Percentiles rank a stretch among this genome's conserved stretches.
Evolutionary conservation across 2,797 vertebrate genomes (phyloP).

Genomic region (Sebastes wilsoni): DNA sequence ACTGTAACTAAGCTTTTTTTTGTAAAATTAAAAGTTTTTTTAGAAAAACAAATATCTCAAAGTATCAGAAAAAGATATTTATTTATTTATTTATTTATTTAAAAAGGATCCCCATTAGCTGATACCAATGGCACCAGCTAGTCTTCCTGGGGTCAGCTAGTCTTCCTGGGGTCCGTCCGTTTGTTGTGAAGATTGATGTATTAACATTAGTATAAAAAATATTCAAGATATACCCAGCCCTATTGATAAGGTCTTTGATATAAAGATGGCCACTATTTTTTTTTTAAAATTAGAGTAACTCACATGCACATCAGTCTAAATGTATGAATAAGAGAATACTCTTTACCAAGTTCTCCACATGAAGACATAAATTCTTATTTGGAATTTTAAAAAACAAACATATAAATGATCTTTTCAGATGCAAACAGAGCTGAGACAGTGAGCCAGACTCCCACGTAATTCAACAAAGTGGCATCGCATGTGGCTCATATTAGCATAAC

Average conservation of each 20-base stretch:
- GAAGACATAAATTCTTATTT: background rate
- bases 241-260: background rate
- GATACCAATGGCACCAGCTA: too few relatives aligned
- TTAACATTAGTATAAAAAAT: background rate
- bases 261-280: background rate
- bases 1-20: background rate
- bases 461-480: conserved; percentile 42
- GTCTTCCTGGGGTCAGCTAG: too few relatives aligned
- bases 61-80: background rate
- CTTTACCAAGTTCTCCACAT: background rate
- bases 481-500: conserved; percentile 49
- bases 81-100: too few relatives aligned
- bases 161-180: too few relatives aligned
- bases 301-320: background rate
- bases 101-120: too few relatives aligned
- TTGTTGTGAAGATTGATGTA: background rate
- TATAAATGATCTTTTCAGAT: conserved; percentile 21
- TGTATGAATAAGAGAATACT: background rate
- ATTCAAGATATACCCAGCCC: background rate
- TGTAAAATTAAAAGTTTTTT: background rate
- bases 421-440: conserved; percentile 13
- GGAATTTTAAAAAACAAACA: background rate
- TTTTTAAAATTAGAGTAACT: background rate
- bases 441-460: conserved; percentile 23
- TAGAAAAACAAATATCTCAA: background rate